Evolutionary conservation across 2,888 invertebrate species (phyloP).

Genomic region (Peribatodes rhomboidaria): DNA sequence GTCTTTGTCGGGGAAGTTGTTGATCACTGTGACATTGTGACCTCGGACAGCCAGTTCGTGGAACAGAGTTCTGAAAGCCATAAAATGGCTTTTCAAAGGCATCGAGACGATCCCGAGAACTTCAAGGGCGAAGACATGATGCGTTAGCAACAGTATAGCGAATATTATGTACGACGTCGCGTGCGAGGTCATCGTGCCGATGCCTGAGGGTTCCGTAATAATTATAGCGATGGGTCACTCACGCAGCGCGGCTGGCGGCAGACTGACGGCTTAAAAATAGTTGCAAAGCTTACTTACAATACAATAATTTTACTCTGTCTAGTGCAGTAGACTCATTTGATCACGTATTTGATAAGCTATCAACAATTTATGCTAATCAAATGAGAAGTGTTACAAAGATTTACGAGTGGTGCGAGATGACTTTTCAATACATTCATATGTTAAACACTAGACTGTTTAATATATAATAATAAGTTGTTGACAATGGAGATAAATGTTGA

Average conservation of each 20-base stretch:
- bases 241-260: constrained; percentile 23
- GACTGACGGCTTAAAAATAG: constrained; percentile 27
- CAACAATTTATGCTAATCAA: constrained; percentile 12
- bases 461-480: too few relatives aligned
- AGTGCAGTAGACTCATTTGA: neutral
- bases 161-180: constrained; percentile 5
- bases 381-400: constrained; percentile 2
- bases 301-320: constrained; percentile 1
- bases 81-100: constrained; percentile 88
- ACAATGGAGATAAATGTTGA: too few relatives aligned
- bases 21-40: constrained; percentile 88
- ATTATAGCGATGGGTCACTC: constrained; percentile 27
- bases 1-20: constrained; percentile 83
- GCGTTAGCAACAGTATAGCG: constrained; percentile 40
- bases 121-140: constrained; percentile 74
- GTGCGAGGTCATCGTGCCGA: constrained; percentile 29
- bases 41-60: constrained; percentile 85
- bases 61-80: constrained; percentile 86
- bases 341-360: constrained; percentile 16
- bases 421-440: neutral
- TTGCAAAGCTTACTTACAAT: neutral
- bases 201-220: constrained; percentile 22
- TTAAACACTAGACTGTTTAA: neutral
- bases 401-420: neutral
- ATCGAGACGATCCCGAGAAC: constrained; percentile 84